Conservation (phyloP, 2,888 invertebrate species). For the Escarpia spicata region DNA sequence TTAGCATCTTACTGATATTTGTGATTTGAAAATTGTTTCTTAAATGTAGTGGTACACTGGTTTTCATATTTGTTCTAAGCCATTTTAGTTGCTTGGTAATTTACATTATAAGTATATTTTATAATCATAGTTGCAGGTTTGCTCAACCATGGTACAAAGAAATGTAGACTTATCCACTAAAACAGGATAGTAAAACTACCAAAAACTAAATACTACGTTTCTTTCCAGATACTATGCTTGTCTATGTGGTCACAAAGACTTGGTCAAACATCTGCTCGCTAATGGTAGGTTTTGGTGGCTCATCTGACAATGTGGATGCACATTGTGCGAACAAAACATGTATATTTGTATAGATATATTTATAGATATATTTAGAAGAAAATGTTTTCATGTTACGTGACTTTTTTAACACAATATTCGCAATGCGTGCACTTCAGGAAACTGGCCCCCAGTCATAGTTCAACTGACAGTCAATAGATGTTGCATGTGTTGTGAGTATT, state of each 20-base stretch:
- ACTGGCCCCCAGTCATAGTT: no score
- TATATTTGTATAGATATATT: not conserved
- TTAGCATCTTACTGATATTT: not conserved
- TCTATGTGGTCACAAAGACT: conserved; percentile 68
- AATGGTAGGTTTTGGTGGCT: conserved; percentile 54
- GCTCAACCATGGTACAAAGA: not conserved
- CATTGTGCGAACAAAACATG: not conserved
- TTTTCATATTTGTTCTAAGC: not conserved
- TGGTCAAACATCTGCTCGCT: conserved; percentile 67
- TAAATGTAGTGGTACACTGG: not conserved
- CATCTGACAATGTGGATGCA: not conserved
- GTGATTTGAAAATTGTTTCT: not conserved
- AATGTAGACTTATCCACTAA: not conserved
- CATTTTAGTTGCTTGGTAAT: not conserved
- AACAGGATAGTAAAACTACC: not conserved
- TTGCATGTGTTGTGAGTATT: no score
- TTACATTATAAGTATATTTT: not conserved
- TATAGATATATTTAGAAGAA: not conserved
- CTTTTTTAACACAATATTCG: no score
- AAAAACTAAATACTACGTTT: conserved; percentile 28
- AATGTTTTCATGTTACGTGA: not conserved
- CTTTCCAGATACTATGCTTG: conserved; percentile 68
- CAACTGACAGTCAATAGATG: no score
- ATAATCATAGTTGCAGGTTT: not conserved
- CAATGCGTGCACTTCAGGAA: no score